Percentiles rank a stretch among this genome's conserved stretches.
These are phyloP conservation scores for Aporophyla lueneburgensis DNA, from an alignment of 2,888 invertebrate species.

Conservation along the genomic window DNA sequence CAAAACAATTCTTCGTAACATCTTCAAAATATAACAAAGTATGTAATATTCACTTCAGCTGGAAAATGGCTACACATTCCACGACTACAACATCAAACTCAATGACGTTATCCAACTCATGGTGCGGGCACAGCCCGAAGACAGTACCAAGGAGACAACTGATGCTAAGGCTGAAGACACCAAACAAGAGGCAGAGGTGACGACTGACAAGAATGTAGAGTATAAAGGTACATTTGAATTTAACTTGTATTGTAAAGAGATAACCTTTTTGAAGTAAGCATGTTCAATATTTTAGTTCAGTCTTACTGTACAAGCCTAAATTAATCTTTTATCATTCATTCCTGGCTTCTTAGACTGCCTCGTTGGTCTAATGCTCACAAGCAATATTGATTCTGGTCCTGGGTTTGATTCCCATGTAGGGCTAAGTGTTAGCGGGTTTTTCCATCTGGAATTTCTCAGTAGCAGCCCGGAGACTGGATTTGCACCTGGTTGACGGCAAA, in stretches of 20 bases:
- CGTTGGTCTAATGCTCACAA: too few species aligned
- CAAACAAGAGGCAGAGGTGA: conserved; percentile 44
- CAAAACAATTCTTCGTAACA: neutral
- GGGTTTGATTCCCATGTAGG: too few species aligned
- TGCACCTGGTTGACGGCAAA: too few species aligned
- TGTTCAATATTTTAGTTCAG: too few species aligned
- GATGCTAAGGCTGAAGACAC: conserved; percentile 67
- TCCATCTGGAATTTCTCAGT: too few species aligned
- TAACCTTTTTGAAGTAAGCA: neutral
- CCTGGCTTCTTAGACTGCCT: neutral
- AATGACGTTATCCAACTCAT: conserved; percentile 94
- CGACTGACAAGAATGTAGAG: conserved; percentile 13
- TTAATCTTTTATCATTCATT: neutral
- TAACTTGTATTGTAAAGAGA: neutral
- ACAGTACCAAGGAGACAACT: conserved; percentile 58
- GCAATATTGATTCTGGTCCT: too few species aligned
- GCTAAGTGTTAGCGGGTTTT: too few species aligned
- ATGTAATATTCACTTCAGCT: conserved; percentile 86
- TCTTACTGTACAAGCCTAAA: neutral
- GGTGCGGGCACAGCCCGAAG: conserved; percentile 79
- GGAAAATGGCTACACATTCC: conserved; percentile 93
- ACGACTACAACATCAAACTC: conserved; percentile 94
- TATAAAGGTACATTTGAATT: conserved; percentile 41
- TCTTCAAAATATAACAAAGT: neutral
- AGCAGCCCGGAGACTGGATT: too few species aligned